Base-by-base conservation (phyloP, 1,140 invertebrate species). In the Thalassaphorura encarpata region DNA sequence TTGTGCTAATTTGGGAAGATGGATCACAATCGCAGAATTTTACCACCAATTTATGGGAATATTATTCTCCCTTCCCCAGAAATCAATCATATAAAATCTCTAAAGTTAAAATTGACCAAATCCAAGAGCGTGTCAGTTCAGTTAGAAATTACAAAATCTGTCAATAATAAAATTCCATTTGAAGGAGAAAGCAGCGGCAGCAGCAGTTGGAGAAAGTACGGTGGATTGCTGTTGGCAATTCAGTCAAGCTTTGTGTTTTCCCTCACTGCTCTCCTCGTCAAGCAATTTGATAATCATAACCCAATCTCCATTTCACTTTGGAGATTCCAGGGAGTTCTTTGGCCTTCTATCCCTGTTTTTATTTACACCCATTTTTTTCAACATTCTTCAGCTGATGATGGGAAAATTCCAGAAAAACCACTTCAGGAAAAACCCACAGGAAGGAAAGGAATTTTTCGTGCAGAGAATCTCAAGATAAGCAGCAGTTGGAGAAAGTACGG, bases 231-330 rank as follows among this genome's bases (percentile, higher is more conserved):
- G 8, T 61, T 68, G 52, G 68, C 69, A 5, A 54, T 70, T 21
- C 24, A 52, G 13, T 71, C 70, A 4, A 69, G 69, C 40, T 51
- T 72, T 11, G 69, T 73, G 43, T 73, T 72, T 53, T 73, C 72
- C 1, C 46, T 73, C n/a, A 70, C 68, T 45, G 69, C 72, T 5
- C 66, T 72, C 5, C 64, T 74, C 36, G 72, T 74, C 3, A 73
- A 72, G 58, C 59, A 69, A n/a, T 50, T 72, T 11, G 53, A 65
- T 3, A 58, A 67, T 26, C 64, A 73, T 15, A 64, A 70, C 58
- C 70, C 72, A 1, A 66, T 70, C 27, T 66, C 71, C 45, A 63
- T 74, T 24, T 69, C 72, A 11, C 60, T 68, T 13, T 71, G 70
- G 59, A 66, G 73, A 8, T 74, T 72, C 57, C 54, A 71, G 3